Percentiles rank a stretch among this genome's conserved stretches.
Evolutionary conservation across 2,888 invertebrate species (phyloP).

Genomic region (Seira sanloemensis): DNA sequence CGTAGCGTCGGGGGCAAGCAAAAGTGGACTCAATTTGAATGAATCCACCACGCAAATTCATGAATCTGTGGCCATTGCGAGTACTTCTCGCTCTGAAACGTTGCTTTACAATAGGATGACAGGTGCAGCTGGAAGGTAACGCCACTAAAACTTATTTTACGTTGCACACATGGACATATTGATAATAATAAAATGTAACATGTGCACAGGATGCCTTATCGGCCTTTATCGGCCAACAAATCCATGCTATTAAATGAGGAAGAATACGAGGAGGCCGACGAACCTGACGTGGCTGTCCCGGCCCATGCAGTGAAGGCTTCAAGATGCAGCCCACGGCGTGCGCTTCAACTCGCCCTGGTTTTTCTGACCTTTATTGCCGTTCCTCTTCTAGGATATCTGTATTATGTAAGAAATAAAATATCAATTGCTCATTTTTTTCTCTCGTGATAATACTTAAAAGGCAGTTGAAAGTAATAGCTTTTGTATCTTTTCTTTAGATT

Average conservation of each 20-base stretch:
- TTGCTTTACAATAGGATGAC: not conserved
- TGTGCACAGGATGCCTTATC: not conserved
- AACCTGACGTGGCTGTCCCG: conserved; percentile 1
- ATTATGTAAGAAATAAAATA: not conserved
- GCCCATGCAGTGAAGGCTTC: not conserved
- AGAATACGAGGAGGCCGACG: not conserved
- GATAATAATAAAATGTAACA: not conserved
- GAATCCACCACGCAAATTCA: not conserved
- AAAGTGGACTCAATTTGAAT: not conserved
- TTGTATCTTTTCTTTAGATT: not conserved
- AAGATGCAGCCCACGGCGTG: not conserved
- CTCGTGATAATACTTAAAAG: not conserved
- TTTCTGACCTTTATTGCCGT: not conserved
- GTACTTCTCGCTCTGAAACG: not conserved
- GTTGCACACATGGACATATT: not conserved
- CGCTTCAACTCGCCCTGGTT: not conserved
- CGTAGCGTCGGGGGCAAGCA: not conserved
- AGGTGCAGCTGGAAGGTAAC: not conserved
- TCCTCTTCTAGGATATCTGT: not conserved
- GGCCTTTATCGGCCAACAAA: not conserved
- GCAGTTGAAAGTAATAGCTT: not conserved
- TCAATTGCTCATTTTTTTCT: not conserved
- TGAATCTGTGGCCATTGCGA: not conserved
- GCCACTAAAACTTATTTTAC: not conserved
- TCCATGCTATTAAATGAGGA: not conserved